Percentiles rank a stretch among this genome's conserved stretches.
Evolutionary conservation across 2,888 invertebrate genomes (phyloP).

Genomic region (Brenthis ino): DNA sequence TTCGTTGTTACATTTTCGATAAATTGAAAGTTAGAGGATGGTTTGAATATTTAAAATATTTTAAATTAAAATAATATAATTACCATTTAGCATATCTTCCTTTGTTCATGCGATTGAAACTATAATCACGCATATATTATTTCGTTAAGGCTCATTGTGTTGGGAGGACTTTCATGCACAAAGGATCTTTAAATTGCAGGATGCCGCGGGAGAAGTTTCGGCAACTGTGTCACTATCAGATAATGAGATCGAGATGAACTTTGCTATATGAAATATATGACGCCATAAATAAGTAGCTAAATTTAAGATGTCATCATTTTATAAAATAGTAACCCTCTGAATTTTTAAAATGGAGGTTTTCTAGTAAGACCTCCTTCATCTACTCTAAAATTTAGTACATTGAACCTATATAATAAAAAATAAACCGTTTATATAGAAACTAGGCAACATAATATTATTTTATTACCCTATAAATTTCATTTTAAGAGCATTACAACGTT

Average conservation of each 20-base stretch:
- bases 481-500: conserved; percentile 34
- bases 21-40: no score
- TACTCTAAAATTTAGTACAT: not conserved
- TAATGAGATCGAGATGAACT: conserved; percentile 35
- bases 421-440: conserved; percentile 1
- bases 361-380: no score
- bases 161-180: conserved; percentile 68
- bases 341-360: no score
- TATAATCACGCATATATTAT: conserved; percentile 26
- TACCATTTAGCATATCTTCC: not conserved
- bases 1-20: no score
- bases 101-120: conserved; percentile 1
- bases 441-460: conserved; percentile 14
- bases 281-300: not conserved
- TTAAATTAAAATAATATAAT: not conserved
- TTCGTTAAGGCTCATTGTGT: conserved; percentile 32
- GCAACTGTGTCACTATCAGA: conserved; percentile 75
- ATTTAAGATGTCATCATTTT: no score
- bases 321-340: no score
- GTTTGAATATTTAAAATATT: not conserved
- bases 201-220: conserved; percentile 69
- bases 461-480: conserved; percentile 29
- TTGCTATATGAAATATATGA: conserved; percentile 21
- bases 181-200: conserved; percentile 60
- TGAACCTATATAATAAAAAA: not conserved